Evolutionary conservation across 1,140 invertebrate species (phyloP).

Genomic region (Aphidius gifuensis): DNA sequence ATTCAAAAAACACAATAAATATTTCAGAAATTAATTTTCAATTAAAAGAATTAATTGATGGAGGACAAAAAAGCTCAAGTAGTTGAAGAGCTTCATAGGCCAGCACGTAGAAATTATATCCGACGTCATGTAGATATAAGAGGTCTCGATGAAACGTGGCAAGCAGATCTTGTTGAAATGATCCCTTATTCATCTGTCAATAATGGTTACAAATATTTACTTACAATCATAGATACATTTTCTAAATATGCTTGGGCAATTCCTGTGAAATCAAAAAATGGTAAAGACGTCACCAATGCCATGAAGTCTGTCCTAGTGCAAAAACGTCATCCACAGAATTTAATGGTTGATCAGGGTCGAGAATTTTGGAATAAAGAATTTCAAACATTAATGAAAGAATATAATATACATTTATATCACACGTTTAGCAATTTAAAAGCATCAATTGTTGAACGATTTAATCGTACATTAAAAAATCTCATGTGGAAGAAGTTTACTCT

Average conservation of each 20-base stretch:
- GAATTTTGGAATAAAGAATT: too few relatives aligned
- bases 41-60: too few relatives aligned
- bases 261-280: too few relatives aligned
- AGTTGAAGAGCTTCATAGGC: constrained; percentile 11
- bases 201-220: too few relatives aligned
- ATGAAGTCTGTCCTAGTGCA: too few relatives aligned
- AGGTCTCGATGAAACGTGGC: constrained; percentile 17
- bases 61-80: neutral
- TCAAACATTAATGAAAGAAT: neutral
- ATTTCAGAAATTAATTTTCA: too few relatives aligned
- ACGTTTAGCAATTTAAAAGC: neutral
- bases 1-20: too few relatives aligned
- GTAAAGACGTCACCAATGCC: too few relatives aligned
- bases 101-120: constrained; percentile 13
- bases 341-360: too few relatives aligned
- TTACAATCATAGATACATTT: too few relatives aligned
- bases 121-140: constrained; percentile 16
- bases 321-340: too few relatives aligned
- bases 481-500: neutral
- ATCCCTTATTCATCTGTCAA: neutral
- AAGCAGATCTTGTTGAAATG: constrained; percentile 21
- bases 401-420: neutral
- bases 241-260: too few relatives aligned
- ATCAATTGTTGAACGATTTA: neutral
- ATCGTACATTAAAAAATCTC: neutral